phyloP scores from a whole-genome alignment of 2,797 vertebrate species.

The Glossophaga mutica region DNA sequence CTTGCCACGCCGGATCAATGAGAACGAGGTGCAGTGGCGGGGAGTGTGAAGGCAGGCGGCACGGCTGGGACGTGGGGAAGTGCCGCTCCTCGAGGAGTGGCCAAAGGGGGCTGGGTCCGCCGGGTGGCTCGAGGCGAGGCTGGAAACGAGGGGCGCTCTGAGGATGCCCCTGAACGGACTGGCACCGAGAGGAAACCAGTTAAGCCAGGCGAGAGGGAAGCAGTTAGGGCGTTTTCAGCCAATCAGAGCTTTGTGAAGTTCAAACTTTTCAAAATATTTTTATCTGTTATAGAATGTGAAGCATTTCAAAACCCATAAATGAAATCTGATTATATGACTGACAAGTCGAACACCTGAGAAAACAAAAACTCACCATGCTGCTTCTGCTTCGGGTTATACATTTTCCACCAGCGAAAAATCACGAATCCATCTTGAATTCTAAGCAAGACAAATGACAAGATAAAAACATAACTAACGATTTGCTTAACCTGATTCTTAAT shows the following conservation, averaged over 20 bases:
- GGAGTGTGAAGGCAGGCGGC: background rate
- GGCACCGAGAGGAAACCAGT: background rate
- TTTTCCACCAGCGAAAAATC: slow-evolving; percentile 99
- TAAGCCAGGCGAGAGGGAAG: background rate
- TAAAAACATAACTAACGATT: background rate
- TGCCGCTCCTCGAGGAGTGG: background rate
- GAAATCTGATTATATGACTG: slow-evolving; percentile 12
- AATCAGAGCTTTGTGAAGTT: slow-evolving; percentile 3
- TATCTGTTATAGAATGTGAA: background rate
- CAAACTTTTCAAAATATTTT: slow-evolving; percentile 13
- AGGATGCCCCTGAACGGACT: background rate
- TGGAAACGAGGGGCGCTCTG: background rate
- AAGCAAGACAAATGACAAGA: slow-evolving; percentile 58
- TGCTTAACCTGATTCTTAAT: background rate
- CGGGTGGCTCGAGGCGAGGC: background rate
- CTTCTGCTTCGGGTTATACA: slow-evolving; percentile 99
- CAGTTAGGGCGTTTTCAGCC: background rate
- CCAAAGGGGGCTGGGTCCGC: background rate
- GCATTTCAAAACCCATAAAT: slow-evolving; percentile 19
- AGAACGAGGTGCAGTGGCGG: background rate
- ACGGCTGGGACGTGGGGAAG: background rate
- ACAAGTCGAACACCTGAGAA: background rate
- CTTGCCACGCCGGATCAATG: background rate
- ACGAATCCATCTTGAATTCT: slow-evolving; percentile 99
- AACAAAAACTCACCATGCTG: slow-evolving; percentile 90